Percentiles rank a stretch among this genome's conserved stretches.
Conservation (phyloP, 2,113 vertebrate genomes). For the Pomatostomus ruficeps region DNA sequence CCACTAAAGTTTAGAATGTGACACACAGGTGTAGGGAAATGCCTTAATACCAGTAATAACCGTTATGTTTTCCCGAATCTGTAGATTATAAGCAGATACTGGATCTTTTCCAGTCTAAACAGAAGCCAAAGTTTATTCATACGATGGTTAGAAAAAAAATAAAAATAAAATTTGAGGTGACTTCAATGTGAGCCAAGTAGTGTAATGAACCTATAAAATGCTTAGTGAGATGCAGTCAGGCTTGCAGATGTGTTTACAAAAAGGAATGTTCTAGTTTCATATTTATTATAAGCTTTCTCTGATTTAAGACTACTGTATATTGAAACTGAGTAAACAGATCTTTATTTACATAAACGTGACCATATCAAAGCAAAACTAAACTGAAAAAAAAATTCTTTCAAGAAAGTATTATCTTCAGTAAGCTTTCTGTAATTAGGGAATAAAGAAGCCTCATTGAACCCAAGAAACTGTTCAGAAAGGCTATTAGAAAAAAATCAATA, state of each 20-base stretch:
- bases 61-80: not conserved
- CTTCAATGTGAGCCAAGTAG: slow-evolving; percentile 73
- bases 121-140: slow-evolving; percentile 63
- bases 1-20: not conserved
- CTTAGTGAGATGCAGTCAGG: slow-evolving; percentile 72
- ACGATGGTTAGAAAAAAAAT: slow-evolving; percentile 30
- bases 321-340: slow-evolving; percentile 63
- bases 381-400: slow-evolving; percentile 11
- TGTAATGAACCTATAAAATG: slow-evolving; percentile 75
- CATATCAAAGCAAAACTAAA: slow-evolving; percentile 28
- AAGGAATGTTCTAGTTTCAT: slow-evolving; percentile 64
- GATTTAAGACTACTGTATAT: slow-evolving; percentile 69
- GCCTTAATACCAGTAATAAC: not conserved
- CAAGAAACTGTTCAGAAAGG: slow-evolving; percentile 58
- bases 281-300: slow-evolving; percentile 70
- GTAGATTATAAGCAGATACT: not conserved
- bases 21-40: not conserved
- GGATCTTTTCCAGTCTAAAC: slow-evolving; percentile 51
- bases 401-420: slow-evolving; percentile 28
- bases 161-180: slow-evolving; percentile 72
- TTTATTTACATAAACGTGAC: slow-evolving; percentile 68
- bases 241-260: slow-evolving; percentile 71
- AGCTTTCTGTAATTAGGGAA: slow-evolving; percentile 57
- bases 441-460: slow-evolving; percentile 52
- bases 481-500: slow-evolving; percentile 67